Conservation (phyloP, 2,888 invertebrate genomes). For the Dorcus parallelipipedus region DNA sequence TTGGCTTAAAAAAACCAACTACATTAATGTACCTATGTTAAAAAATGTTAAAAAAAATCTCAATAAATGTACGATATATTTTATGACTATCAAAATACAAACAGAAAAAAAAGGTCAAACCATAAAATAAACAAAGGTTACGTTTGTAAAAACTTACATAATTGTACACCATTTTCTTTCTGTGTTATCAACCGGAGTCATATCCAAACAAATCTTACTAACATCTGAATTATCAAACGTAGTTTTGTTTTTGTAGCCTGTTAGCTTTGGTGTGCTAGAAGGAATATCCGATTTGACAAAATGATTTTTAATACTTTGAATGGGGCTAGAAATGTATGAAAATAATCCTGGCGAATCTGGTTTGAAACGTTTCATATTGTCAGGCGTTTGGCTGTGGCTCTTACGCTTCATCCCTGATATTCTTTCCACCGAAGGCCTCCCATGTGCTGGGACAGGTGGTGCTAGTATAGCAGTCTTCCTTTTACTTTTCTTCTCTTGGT, state of each 20-base stretch:
- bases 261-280: slow-evolving; percentile 41
- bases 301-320: slow-evolving; percentile 33
- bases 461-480: too few species aligned
- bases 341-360: slow-evolving; percentile 31
- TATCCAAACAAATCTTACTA: slow-evolving; percentile 23
- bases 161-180: slow-evolving; percentile 39
- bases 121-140: slow-evolving; percentile 2
- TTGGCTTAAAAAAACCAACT: too few species aligned
- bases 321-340: slow-evolving; percentile 38
- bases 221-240: slow-evolving; percentile 29
- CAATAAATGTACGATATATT: too few species aligned
- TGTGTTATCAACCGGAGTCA: slow-evolving; percentile 20
- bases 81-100: neutral
- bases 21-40: too few species aligned
- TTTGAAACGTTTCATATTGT: slow-evolving; percentile 31
- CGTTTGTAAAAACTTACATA: slow-evolving; percentile 32
- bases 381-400: slow-evolving; percentile 32
- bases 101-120: neutral
- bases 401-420: slow-evolving; percentile 37
- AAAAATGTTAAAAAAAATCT: too few species aligned
- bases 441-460: slow-evolving; percentile 10
- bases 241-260: slow-evolving; percentile 37
- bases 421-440: slow-evolving; percentile 31
- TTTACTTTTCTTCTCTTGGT: slow-evolving; percentile 16
- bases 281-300: slow-evolving; percentile 29